Percentiles rank a stretch among this genome's conserved stretches.
phyloP scores from a whole-genome alignment of 2,888 invertebrate species.

The Megamerina dolium region DNA sequence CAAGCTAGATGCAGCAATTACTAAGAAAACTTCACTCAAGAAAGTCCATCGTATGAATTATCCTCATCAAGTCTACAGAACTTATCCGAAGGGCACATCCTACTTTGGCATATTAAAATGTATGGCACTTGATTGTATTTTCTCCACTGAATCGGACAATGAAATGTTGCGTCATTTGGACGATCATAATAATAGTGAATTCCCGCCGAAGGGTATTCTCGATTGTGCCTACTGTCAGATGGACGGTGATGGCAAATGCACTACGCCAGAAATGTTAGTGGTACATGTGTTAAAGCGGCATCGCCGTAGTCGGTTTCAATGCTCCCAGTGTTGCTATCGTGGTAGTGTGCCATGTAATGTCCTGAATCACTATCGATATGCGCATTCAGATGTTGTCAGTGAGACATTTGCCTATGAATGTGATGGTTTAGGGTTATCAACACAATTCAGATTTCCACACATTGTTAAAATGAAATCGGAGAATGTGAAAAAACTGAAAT shows the following conservation, averaged over 20 bases:
- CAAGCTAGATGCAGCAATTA: no score
- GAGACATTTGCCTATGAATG: constrained; percentile 18
- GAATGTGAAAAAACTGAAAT: constrained; percentile 15
- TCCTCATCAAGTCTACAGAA: no score
- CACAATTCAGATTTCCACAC: neutral
- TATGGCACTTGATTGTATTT: constrained; percentile 26
- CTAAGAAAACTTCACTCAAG: no score
- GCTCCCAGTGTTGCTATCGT: constrained; percentile 24
- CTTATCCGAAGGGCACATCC: constrained; percentile 14
- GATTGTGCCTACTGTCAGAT: constrained; percentile 23
- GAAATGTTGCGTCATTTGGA: constrained; percentile 23
- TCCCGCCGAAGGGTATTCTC: constrained; percentile 13
- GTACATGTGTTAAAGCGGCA: constrained; percentile 19
- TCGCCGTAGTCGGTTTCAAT: constrained; percentile 20
- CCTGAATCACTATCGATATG: constrained; percentile 14
- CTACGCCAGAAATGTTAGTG: constrained; percentile 3
- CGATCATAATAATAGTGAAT: constrained; percentile 14
- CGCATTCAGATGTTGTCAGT: constrained; percentile 7
- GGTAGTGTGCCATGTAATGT: constrained; percentile 20
- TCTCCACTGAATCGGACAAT: constrained; percentile 20
- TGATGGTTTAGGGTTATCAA: neutral
- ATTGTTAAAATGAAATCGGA: constrained; percentile 9
- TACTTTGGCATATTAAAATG: constrained; percentile 31
- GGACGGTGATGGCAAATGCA: neutral
- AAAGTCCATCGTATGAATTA: no score